A percentile compares a stretch with the other conserved stretches of the same genome.
These are phyloP conservation scores for Pachycephala philippinensis DNA, from an alignment of 2,113 vertebrate genomes.

Conservation along the genomic window DNA sequence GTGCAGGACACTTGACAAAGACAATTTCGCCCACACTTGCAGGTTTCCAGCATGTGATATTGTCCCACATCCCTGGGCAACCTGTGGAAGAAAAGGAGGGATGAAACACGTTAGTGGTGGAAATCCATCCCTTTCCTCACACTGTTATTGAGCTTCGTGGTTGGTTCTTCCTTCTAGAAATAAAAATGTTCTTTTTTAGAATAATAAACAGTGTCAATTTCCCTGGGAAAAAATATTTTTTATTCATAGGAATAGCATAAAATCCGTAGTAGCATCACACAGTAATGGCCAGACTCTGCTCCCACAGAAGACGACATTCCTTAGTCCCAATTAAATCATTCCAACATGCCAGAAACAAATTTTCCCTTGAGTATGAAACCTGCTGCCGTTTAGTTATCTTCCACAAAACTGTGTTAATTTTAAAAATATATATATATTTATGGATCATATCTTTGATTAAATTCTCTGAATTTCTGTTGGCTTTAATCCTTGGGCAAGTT, in stretches of 20 bases:
- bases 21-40: conserved; percentile 83
- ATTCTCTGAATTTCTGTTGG: background rate
- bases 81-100: conserved; percentile 47
- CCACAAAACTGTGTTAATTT: background rate
- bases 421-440: no score
- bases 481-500: background rate
- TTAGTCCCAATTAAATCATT: background rate
- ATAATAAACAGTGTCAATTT: background rate
- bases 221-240: background rate
- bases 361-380: background rate
- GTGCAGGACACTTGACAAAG: conserved; percentile 85
- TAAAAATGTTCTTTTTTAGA: background rate
- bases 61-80: conserved; percentile 95
- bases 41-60: conserved; percentile 93
- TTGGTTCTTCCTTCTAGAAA: background rate
- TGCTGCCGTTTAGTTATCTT: background rate
- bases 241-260: background rate
- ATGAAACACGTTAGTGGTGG: background rate
- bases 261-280: background rate
- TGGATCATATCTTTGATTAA: background rate
- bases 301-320: background rate
- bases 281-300: background rate
- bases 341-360: background rate
- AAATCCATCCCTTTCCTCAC: background rate
- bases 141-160: background rate